phyloP scores from a whole-genome alignment of 2,797 vertebrate species.

The Spea hammondii region DNA sequence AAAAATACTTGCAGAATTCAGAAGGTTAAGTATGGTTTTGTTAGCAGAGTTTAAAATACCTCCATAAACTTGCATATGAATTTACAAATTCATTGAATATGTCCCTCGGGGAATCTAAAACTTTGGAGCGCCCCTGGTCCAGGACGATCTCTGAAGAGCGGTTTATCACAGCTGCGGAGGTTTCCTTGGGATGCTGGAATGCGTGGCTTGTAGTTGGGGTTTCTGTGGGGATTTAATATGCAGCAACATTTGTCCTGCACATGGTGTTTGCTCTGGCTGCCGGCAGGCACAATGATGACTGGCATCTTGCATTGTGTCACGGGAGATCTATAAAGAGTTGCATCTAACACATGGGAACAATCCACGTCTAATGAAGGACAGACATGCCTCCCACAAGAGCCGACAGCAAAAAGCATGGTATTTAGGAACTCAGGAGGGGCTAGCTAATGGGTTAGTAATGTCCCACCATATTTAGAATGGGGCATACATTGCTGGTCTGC shows the following conservation, averaged over 20 bases:
- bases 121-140: not conserved
- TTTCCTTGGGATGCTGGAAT: slow-evolving; percentile 36
- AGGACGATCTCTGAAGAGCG: slow-evolving; percentile 3
- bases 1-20: too few relatives aligned
- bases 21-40: too few relatives aligned
- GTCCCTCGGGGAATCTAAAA: not conserved
- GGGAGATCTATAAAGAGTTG: slow-evolving; percentile 32
- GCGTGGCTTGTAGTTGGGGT: slow-evolving; percentile 21
- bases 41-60: too few relatives aligned
- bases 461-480: not conserved
- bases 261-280: slow-evolving; percentile 35
- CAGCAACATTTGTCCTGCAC: slow-evolving; percentile 49
- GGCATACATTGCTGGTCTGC: not conserved
- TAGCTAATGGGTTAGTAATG: not conserved
- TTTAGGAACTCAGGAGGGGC: slow-evolving; percentile 23
- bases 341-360: slow-evolving; percentile 49
- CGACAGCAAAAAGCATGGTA: slow-evolving; percentile 7
- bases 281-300: slow-evolving; percentile 26
- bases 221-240: slow-evolving; percentile 17
- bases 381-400: slow-evolving; percentile 26
- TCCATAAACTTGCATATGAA: too few relatives aligned
- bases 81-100: not conserved
- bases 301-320: slow-evolving; percentile 44
- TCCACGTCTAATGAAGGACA: slow-evolving; percentile 19
- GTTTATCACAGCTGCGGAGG: slow-evolving; percentile 42